Base-by-base conservation (phyloP, 2,888 invertebrate species). In the Xanthia icteritia region DNA sequence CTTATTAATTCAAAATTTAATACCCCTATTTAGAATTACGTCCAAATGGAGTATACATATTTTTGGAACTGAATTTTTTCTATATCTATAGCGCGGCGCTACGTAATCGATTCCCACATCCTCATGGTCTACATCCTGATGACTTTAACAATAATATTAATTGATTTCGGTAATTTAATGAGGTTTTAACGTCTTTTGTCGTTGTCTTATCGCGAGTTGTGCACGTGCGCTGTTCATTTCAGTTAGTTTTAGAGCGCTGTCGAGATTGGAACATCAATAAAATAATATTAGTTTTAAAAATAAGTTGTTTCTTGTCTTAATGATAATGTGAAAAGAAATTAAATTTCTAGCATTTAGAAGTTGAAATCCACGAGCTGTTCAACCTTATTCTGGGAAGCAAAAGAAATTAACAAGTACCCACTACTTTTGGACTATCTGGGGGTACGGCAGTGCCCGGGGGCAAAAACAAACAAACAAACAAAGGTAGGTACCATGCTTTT, bases 171-270 rank as follows among this genome's bases (percentile, higher is more conserved):
- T 54, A 68, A 58, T 68, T 71, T 72, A 63, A 74, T 74, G 45
- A 65, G 17, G n/a, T 68, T 85, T 85, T 84, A 86, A 86, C 39
- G 63, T 51, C 39, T 69, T 70, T 58, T 36, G 51, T 71, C 67
- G 68, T 73, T 76, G 69, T 77, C 63, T 70, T 76, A 81, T 76
- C 83, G 83, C 85, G 85, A 80, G 85, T 80, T 89, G 89, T 85
- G 56, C 87, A 77, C 76, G 83, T 61, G 79, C 68, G 66, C 61
- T 63, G 73, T 77, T 67, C 72, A 71, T 66, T 86, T 82, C 64
- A 82, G 71, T 80, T 76, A 51, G 36, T 85, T 86, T 86, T 79
- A 54, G 86, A 80, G 86, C 78, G 81, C 81, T 77, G 73, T 78
- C 76, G 75, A 66, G 39, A 80, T 80, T 58, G 45, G 61, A 56